These are phyloP conservation scores for Panonychus citri DNA, from an alignment of 1,140 invertebrate genomes.

Conservation along the genomic window DNA sequence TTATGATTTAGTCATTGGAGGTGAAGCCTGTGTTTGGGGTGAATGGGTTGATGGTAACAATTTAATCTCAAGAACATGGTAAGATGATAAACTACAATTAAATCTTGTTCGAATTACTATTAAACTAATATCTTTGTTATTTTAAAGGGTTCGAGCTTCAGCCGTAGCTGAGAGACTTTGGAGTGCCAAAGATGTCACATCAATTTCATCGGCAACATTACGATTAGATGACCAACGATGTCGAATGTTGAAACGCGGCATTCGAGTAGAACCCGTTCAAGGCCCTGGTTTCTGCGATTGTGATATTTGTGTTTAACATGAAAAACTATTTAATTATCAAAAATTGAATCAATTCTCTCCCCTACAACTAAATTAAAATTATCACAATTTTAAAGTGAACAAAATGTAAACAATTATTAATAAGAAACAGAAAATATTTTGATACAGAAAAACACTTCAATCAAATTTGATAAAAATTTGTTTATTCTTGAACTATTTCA, in stretches of 20 bases:
- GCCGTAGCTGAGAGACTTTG: slow-evolving; percentile 65
- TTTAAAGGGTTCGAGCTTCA: slow-evolving; percentile 33
- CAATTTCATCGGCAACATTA: not conserved
- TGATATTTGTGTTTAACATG: slow-evolving; percentile 11
- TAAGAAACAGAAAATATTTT: too few species aligned
- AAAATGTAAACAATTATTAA: too few species aligned
- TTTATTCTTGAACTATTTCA: too few species aligned
- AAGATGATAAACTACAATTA: too few species aligned
- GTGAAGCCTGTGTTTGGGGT: slow-evolving; percentile 22
- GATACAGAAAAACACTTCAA: too few species aligned
- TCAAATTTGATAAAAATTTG: too few species aligned
- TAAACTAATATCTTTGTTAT: too few species aligned
- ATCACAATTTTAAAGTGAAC: too few species aligned
- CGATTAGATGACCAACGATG: slow-evolving; percentile 1
- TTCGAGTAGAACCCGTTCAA: slow-evolving; percentile 38
- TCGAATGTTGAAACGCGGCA: slow-evolving; percentile 18
- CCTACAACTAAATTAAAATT: too few species aligned
- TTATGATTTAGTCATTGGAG: slow-evolving; percentile 17
- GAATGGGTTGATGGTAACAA: slow-evolving; percentile 24
- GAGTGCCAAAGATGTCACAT: slow-evolving; percentile 19
- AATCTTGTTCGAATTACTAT: too few species aligned
- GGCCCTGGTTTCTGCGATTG: slow-evolving; percentile 18
- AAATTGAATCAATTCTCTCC: too few species aligned
- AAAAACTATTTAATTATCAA: too few species aligned
- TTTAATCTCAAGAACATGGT: slow-evolving; percentile 19